These are phyloP conservation scores for Neoitamus cyanurus DNA, from an alignment of 2,888 invertebrate genomes.

Conservation along the genomic window DNA sequence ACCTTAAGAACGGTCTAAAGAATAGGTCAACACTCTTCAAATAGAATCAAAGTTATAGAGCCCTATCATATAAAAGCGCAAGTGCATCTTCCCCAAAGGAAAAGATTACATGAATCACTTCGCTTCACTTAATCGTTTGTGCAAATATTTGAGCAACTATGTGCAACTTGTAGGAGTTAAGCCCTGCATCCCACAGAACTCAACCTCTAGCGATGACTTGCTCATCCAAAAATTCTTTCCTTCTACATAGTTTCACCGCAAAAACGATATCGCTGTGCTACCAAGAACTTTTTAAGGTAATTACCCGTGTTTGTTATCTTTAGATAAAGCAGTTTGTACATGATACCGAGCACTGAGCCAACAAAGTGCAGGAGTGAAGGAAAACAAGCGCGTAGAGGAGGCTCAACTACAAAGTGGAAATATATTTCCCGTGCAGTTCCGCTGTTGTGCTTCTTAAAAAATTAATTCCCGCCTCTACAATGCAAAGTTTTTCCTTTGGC, in stretches of 20 bases:
- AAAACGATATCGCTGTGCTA: neutral
- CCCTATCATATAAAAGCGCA: neutral
- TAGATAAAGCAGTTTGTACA: neutral
- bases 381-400: neutral
- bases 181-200: neutral
- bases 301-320: neutral
- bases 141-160: neutral
- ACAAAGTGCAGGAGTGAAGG: neutral
- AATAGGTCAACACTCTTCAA: neutral
- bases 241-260: neutral
- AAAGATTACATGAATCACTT: neutral
- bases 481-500: neutral
- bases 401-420: neutral
- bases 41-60: neutral
- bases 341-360: neutral
- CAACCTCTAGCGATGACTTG: too few species aligned
- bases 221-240: neutral
- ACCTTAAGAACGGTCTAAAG: too few species aligned
- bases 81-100: neutral
- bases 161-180: neutral
- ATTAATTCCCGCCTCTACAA: neutral
- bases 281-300: constrained; percentile 5
- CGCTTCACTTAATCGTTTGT: neutral
- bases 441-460: neutral
- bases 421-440: neutral